Base-by-base conservation (phyloP, 1,140 invertebrate species). In the Formica selysi region DNA sequence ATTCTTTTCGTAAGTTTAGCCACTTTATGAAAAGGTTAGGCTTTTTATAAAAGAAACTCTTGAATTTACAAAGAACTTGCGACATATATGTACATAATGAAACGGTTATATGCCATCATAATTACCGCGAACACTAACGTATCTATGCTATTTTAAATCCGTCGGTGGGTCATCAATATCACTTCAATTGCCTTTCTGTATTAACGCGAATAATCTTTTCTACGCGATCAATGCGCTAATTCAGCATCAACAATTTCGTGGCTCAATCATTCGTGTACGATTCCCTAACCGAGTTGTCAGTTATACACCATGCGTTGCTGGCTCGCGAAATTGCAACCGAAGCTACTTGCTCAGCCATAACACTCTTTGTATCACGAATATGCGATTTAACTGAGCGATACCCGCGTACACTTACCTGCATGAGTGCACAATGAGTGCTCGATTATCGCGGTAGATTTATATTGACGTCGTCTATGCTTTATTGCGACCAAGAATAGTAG, bases 401-500 rank as follows among this genome's bases (percentile, higher is more conserved):
- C 71, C 78, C 26, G 76, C 70, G 76, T 61, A 74, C 16, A 51
- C 68, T 83, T 83, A 83, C 62, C 70, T 76, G 87, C 78, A 87
- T 76, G 86, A 88, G 73, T 78, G 57, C 71, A 59, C 87, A 73
- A 84, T 80, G 86, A 87, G 73, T 87, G 51, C 38, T 54, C 79
- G 79, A 73, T 83, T 74, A 74, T 83, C 67, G 38, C 68, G 38
- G 26, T 59, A 83, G 68, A 83, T 83, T 83, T 48, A 19, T 74
- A 83, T 74, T 61, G 67, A 74, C 68, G 54, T 81, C 79, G 65
- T 74, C 57, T 26, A 54, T 19, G 67, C 79, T 83, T 83, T 74
- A 74, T 74, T 83, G 38, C 54, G 36, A 64, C 26, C 68, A 48
- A 26, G 68, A 83, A 83, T 57, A 36, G 10, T 26, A 61, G 38